Base-by-base conservation (phyloP, 2,888 invertebrate genomes). In the Podabrus alpinus region DNA sequence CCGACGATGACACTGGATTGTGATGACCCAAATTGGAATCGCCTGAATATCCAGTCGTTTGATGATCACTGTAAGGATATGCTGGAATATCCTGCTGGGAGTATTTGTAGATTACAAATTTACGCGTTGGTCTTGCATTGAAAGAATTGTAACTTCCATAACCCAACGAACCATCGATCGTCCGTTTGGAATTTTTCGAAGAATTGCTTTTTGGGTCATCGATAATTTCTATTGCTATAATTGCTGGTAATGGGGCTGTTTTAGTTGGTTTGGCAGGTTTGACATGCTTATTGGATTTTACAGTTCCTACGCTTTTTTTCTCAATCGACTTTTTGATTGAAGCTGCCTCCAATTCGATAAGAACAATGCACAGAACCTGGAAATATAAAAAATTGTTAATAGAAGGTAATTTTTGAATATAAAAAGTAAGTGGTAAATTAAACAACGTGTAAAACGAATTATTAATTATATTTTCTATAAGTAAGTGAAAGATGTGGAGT, bases 131-230 rank as follows among this genome's bases (percentile, higher is more conserved):
- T 86, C 84, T 75, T 7, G 68, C 82, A 9, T 89, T 89, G 78
- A 87, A 87, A 79, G 90, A 90, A 1, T 88, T 88, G 80, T 88
- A 88, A 78, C 90, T 91, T 9, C 92, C 93, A 83, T 92, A 94
- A 73, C 94, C 94, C 11, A 94, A 87, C 67, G 92, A 91, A 0
- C 91, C 91, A 78, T 94, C 93, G 13, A 94, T 92, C 0, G 94
- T 94, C 79, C 94, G 88, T 83, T 94, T 94, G 0, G 88, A 89
- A 25, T 66, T 77, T 84, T 71, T 79, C 25, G 81, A 78, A 7
- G 79, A 76, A 59, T 89, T 89, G 4, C 88, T 85, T 21, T 89
- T 88, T 3, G 90, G 89, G 74, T 89, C 90, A 72, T 91, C 90
- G 0, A 91, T 89, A 69, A 91, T 91, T 86, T 91, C 91, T 72